These are phyloP conservation scores for Pelecanus crispus DNA, from an alignment of 2,113 vertebrate genomes.

Conservation along the genomic window DNA sequence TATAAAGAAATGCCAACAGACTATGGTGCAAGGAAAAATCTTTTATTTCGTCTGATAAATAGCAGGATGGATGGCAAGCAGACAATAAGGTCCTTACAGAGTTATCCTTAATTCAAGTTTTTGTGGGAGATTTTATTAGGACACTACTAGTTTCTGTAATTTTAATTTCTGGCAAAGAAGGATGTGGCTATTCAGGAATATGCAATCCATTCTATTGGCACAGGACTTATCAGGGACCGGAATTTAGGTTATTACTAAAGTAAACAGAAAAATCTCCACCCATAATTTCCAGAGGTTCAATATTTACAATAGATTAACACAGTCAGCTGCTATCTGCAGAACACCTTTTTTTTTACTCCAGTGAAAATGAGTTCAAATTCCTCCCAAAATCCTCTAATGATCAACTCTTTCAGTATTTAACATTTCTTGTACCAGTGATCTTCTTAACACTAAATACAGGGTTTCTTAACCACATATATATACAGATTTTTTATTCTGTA, in stretches of 20 bases:
- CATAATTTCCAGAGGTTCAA: not conserved
- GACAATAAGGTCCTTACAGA: not conserved
- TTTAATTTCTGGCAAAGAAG: not conserved
- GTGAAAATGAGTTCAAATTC: not conserved
- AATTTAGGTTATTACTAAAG: not conserved
- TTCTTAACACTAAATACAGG: not conserved
- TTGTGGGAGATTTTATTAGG: not conserved
- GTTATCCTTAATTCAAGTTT: not conserved
- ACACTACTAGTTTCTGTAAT: not conserved
- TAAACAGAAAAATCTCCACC: not conserved
- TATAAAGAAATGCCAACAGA: not conserved
- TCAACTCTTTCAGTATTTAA: not conserved
- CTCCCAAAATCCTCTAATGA: not conserved
- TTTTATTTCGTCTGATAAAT: not conserved
- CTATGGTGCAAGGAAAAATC: not conserved
- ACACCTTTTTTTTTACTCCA: not conserved
- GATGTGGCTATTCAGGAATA: not conserved
- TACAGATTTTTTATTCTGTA: not conserved
- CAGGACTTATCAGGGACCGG: not conserved
- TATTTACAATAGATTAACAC: not conserved
- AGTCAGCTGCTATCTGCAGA: not conserved
- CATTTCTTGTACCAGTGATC: not conserved
- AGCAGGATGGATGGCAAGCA: not conserved
- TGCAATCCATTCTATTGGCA: not conserved
- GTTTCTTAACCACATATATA: not conserved